These are phyloP conservation scores for Oxystoma pomonae DNA, from an alignment of 2,888 invertebrate genomes.

Conservation along the genomic window DNA sequence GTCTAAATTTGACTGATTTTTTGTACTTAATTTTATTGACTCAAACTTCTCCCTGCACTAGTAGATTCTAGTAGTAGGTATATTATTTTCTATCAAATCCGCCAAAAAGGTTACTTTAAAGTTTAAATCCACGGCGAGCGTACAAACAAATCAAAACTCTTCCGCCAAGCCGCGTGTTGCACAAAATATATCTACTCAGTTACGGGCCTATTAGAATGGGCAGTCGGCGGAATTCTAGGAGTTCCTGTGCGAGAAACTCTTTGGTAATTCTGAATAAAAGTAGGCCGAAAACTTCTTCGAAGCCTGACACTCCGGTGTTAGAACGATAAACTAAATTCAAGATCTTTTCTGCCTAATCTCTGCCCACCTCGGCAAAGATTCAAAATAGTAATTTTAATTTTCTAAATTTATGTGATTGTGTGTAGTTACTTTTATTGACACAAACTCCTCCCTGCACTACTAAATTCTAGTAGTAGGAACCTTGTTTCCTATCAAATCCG, in stretches of 20 bases:
- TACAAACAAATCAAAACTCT: constrained; percentile 19
- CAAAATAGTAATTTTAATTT: too few relatives aligned
- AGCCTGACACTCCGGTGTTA: constrained; percentile 48
- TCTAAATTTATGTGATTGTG: too few relatives aligned
- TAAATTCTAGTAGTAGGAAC: too few relatives aligned
- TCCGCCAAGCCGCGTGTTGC: constrained; percentile 16
- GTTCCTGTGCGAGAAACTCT: neutral
- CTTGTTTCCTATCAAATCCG: constrained; percentile 38
- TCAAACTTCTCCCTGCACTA: too few relatives aligned
- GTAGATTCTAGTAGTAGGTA: too few relatives aligned
- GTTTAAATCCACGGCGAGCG: constrained; percentile 26
- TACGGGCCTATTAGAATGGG: constrained; percentile 30
- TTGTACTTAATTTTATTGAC: too few relatives aligned
- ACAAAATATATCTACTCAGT: constrained; percentile 18
- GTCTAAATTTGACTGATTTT: too few relatives aligned
- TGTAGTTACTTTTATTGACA: too few relatives aligned
- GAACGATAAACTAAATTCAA: constrained; percentile 85
- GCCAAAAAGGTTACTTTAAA: constrained; percentile 38
- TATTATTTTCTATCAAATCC: constrained; percentile 38
- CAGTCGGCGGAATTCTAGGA: constrained; percentile 16
- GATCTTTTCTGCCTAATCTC: too few relatives aligned
- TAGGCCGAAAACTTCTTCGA: constrained; percentile 24
- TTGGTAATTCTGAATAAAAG: constrained; percentile 19
- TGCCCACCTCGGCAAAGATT: too few relatives aligned
- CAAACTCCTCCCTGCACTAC: too few relatives aligned